Percentiles rank a stretch among this genome's conserved stretches.
These are phyloP conservation scores for Acrossocheilus wenchowensis DNA, from an alignment of 2,797 vertebrate species.

Conservation along the genomic window DNA sequence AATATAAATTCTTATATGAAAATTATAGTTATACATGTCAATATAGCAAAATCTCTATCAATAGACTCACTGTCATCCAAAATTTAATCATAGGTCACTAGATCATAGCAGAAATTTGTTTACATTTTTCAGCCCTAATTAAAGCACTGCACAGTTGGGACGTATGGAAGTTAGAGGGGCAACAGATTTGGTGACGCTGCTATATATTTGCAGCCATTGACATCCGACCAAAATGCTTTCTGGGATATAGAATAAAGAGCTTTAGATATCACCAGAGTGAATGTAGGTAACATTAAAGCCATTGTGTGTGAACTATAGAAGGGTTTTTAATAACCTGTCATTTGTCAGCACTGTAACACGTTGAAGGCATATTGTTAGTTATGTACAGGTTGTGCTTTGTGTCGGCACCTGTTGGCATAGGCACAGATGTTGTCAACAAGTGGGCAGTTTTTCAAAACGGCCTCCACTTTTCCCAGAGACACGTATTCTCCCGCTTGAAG, in stretches of 20 bases:
- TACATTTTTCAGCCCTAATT: not conserved
- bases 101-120: not conserved
- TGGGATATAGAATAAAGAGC: not conserved
- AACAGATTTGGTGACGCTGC: not conserved
- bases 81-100: not conserved
- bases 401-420: slow-evolving; percentile 91
- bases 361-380: not conserved
- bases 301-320: not conserved
- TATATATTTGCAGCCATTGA: not conserved
- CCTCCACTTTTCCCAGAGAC: slow-evolving; percentile 95
- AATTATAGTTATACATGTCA: not conserved
- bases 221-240: not conserved
- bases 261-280: not conserved
- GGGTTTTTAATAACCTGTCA: not conserved
- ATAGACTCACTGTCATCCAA: not conserved
- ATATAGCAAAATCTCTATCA: not conserved
- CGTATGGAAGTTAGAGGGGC: not conserved
- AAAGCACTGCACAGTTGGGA: not conserved
- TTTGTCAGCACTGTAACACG: not conserved
- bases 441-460: slow-evolving; percentile 90
- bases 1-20: not conserved
- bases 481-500: slow-evolving; percentile 96
- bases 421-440: slow-evolving; percentile 95
- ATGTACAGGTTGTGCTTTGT: not conserved
- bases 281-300: not conserved